phyloP scores from a whole-genome alignment of 2,888 invertebrate species.

The Diadegma fenestrale region DNA sequence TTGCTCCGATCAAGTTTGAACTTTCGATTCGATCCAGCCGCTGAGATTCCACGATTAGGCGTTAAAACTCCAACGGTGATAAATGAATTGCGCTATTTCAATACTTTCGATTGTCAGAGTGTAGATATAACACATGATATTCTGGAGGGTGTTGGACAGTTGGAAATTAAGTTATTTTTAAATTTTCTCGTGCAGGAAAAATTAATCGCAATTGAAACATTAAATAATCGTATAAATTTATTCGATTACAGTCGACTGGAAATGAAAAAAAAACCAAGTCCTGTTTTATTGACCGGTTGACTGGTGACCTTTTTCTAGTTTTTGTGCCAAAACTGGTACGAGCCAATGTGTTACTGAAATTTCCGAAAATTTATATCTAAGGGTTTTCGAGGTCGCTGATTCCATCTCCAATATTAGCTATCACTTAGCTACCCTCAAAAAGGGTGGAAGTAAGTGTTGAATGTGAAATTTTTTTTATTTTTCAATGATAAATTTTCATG shows the following conservation, averaged over 20 bases:
- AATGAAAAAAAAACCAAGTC: slow-evolving; percentile 40
- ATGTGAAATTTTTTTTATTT: no score
- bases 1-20: slow-evolving; percentile 34
- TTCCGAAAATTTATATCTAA: no score
- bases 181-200: slow-evolving; percentile 48
- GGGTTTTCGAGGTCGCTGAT: no score
- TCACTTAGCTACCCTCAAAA: no score
- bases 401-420: no score
- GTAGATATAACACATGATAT: slow-evolving; percentile 39
- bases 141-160: slow-evolving; percentile 58
- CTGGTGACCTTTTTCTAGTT: no score
- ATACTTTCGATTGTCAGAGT: slow-evolving; percentile 48
- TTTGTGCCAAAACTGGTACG: no score
- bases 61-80: slow-evolving; percentile 46
- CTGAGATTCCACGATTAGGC: slow-evolving; percentile 31
- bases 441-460: no score
- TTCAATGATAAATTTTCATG: no score
- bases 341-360: no score
- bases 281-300: no score
- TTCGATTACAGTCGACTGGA: slow-evolving; percentile 49
- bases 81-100: slow-evolving; percentile 56
- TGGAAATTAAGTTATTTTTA: slow-evolving; percentile 48
- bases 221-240: slow-evolving; percentile 36
- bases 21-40: slow-evolving; percentile 21
- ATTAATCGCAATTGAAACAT: slow-evolving; percentile 34